Percentiles rank a stretch among this genome's conserved stretches.
Evolutionary conservation across 2,113 vertebrate genomes (phyloP).

Genomic region (Labrus mixtus): DNA sequence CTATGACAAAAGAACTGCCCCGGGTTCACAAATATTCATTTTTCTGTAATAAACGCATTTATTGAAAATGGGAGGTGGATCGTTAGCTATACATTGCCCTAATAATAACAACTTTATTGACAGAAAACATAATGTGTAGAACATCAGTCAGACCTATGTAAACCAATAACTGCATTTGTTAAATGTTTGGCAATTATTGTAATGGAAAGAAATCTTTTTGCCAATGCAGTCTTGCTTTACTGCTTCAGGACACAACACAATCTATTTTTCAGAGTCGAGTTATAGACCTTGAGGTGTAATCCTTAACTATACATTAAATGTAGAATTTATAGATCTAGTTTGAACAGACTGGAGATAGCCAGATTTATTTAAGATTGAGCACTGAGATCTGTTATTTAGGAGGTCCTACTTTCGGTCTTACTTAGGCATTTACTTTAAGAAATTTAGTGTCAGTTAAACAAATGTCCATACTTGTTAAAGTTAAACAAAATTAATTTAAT

Average conservation of each 20-base stretch:
- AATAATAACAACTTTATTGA: conserved; percentile 38
- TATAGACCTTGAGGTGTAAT: background rate
- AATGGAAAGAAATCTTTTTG: conserved; percentile 31
- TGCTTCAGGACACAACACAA: conserved; percentile 4
- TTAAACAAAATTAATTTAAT: too few relatives aligned
- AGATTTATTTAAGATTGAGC: conserved; percentile 3
- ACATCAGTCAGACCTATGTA: conserved; percentile 18
- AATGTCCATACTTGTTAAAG: too few relatives aligned
- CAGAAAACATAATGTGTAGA: conserved; percentile 11
- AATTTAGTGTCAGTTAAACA: too few relatives aligned
- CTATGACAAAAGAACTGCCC: background rate
- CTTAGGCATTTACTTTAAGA: too few relatives aligned
- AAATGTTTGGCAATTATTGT: conserved; percentile 39
- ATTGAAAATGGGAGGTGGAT: conserved; percentile 18
- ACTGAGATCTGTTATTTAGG: background rate
- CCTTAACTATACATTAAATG: conserved; percentile 3
- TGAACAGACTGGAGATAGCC: background rate
- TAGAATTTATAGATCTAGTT: background rate
- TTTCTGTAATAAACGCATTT: conserved; percentile 16
- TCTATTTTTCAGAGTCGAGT: background rate
- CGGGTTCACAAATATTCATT: conserved; percentile 37
- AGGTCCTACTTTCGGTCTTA: background rate
- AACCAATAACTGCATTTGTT: conserved; percentile 32
- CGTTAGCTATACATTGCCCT: background rate
- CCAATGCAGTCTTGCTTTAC: conserved; percentile 11